Evolutionary conservation across 2,113 vertebrate species (phyloP), one percentile per base, ranked within the genome.

Genomic region (Lamprologus sp.): DNA sequence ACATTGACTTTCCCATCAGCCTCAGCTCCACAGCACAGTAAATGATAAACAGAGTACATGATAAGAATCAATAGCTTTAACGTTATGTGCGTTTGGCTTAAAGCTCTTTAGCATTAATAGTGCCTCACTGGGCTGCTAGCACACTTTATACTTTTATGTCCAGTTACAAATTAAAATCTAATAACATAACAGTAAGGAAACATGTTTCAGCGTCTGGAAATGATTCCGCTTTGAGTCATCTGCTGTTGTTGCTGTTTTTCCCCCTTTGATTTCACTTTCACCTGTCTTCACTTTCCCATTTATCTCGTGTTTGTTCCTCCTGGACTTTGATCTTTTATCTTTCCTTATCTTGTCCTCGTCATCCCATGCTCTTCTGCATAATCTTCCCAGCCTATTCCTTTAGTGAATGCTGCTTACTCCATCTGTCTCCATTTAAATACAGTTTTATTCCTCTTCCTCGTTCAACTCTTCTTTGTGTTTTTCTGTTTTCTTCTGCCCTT

Each of bases 341-440:
- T 51, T 85, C 40, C 84, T 73, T 79, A 68, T 88, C 81, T 86
- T 40, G 0, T 15, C 58, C 37, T 56, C 37, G 17, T 47, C 5
- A 19, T 28, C 28, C 23, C 26, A 28, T 51, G 4, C 17, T 9
- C 45, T 77, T 49, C 45, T 77, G 17, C 47, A 12, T n/a, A 51
- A 77, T 19, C 17, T 31, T 51, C 26, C 70, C 26, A 7, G 15
- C 9, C 49, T 45, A 19, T 45, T 49, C 53, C 33, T 81, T 17
- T 4, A 31, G 2, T 33, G 19, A 82, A 35, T 40, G 51, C 68
- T 19, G 0, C 9, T 7, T 49, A 17, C 84, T 31, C 23, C 26
- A 60, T 88, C 56, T 2, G 63, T 91, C 82, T 85, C n/a, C 51
- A 31, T 85, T 35, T 49, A 89, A 88, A 35, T 8, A 0, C 8